Conservation (phyloP, 1,140 invertebrate genomes). For the Drosophila sulfurigaster region DNA sequence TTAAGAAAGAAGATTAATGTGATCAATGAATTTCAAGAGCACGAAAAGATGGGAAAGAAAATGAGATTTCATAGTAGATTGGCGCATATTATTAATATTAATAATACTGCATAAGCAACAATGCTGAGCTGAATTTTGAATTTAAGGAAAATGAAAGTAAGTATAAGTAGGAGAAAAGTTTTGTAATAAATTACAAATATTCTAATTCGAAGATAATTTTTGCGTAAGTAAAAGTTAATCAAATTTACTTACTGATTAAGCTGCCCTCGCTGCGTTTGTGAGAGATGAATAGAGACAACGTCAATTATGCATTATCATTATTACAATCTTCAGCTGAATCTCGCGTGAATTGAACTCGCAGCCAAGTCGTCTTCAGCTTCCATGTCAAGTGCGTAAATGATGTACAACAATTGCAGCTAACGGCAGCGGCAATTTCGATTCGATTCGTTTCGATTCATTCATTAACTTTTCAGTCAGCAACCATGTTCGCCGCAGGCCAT, state of each 20-base stretch:
- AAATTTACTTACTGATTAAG: constrained; percentile 4
- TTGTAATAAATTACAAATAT: too few species aligned
- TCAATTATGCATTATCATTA: constrained; percentile 54
- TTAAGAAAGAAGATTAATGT: too few species aligned
- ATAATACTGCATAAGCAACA: too few species aligned
- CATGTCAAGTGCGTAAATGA: constrained; percentile 53
- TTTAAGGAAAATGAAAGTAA: too few species aligned
- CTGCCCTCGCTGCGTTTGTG: constrained; percentile 21
- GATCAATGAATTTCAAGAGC: too few species aligned
- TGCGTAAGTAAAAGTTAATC: too few species aligned
- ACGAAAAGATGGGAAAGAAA: too few species aligned
- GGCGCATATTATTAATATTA: too few species aligned
- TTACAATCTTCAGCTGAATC: constrained; percentile 36
- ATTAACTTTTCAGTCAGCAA: constrained; percentile 63
- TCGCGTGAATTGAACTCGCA: constrained; percentile 11
- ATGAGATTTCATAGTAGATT: too few species aligned
- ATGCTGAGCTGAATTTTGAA: too few species aligned
- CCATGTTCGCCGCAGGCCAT: constrained; percentile 51
- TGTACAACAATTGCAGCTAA: constrained; percentile 57
- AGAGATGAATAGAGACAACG: constrained; percentile 2
- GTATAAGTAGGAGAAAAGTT: too few species aligned
- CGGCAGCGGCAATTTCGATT: constrained; percentile 47
- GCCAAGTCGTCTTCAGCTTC: constrained; percentile 30
- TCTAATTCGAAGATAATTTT: background rate
- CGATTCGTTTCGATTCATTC: constrained; percentile 51